Evolutionary conservation across 2,888 invertebrate species (phyloP).

Genomic region (Baccha elongata): DNA sequence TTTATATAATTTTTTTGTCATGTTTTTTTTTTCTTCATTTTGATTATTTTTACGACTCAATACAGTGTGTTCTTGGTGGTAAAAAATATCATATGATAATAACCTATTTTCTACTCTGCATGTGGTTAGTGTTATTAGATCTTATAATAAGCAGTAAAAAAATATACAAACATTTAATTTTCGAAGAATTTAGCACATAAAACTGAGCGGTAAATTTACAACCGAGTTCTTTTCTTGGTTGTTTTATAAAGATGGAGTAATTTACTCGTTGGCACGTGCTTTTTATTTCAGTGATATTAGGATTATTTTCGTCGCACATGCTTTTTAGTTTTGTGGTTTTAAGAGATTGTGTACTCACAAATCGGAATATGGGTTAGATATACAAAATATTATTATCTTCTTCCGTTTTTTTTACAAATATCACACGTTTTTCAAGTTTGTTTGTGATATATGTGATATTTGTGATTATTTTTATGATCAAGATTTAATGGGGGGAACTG

Average conservation of each 20-base stretch:
- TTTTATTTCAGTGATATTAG: slow-evolving; percentile 15
- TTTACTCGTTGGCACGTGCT: slow-evolving; percentile 59
- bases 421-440: no score
- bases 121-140: slow-evolving; percentile 70
- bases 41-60: slow-evolving; percentile 34
- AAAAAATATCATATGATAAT: slow-evolving; percentile 52
- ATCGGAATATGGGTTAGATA: no score
- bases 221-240: slow-evolving; percentile 26
- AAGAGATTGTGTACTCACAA: no score
- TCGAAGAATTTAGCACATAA: slow-evolving; percentile 9
- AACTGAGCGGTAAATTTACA: slow-evolving; percentile 40
- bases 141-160: slow-evolving; percentile 56
- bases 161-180: slow-evolving; percentile 63
- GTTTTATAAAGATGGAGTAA: slow-evolving; percentile 44
- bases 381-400: no score
- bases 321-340: background rate
- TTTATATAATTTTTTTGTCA: slow-evolving; percentile 48
- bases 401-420: no score
- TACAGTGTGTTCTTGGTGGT: slow-evolving; percentile 21
- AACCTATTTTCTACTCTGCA: slow-evolving; percentile 37
- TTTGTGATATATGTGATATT: no score
- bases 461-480: no score
- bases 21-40: slow-evolving; percentile 25
- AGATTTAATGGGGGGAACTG: no score
- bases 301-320: slow-evolving; percentile 1